Percentiles rank a stretch among this genome's conserved stretches.
Evolutionary conservation across 2,113 vertebrate species (phyloP).

Genomic region (Callionymus lyra): DNA sequence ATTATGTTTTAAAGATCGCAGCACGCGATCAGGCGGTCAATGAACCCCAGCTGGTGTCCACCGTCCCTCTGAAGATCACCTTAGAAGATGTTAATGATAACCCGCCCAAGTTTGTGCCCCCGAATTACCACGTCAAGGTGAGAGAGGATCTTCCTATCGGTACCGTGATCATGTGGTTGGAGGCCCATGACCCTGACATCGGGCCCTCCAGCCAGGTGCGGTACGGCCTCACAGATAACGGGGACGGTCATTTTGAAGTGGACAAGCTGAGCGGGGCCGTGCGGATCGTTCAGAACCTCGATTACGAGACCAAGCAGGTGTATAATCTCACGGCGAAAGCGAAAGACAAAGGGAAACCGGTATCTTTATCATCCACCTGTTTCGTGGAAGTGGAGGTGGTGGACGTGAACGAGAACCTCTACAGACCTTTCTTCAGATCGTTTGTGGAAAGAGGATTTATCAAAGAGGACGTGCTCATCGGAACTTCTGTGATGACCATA

Average conservation of each 20-base stretch:
- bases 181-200: conserved; percentile 84
- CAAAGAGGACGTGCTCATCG: conserved; percentile 80
- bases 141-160: conserved; percentile 91
- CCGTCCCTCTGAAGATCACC: conserved; percentile 76
- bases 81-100: conserved; percentile 94
- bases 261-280: conserved; percentile 91
- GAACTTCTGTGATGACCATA: conserved; percentile 82
- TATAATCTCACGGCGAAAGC: conserved; percentile 87
- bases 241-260: conserved; percentile 85
- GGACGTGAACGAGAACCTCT: conserved; percentile 92
- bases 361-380: conserved; percentile 84
- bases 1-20: conserved; percentile 78
- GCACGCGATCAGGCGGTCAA: conserved; percentile 78
- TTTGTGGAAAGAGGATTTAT: conserved; percentile 86
- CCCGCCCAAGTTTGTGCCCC: conserved; percentile 84
- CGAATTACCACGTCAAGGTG: conserved; percentile 83
- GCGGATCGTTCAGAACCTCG: conserved; percentile 79
- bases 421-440: conserved; percentile 75
- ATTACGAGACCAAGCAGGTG: conserved; percentile 87
- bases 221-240: conserved; percentile 82
- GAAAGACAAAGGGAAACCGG: conserved; percentile 89
- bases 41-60: conserved; percentile 80
- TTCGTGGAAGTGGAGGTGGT: conserved; percentile 86
- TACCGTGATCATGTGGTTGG: conserved; percentile 85
- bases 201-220: conserved; percentile 89